These are phyloP conservation scores for Anticlea derivata DNA, from an alignment of 2,888 invertebrate species.

Conservation along the genomic window DNA sequence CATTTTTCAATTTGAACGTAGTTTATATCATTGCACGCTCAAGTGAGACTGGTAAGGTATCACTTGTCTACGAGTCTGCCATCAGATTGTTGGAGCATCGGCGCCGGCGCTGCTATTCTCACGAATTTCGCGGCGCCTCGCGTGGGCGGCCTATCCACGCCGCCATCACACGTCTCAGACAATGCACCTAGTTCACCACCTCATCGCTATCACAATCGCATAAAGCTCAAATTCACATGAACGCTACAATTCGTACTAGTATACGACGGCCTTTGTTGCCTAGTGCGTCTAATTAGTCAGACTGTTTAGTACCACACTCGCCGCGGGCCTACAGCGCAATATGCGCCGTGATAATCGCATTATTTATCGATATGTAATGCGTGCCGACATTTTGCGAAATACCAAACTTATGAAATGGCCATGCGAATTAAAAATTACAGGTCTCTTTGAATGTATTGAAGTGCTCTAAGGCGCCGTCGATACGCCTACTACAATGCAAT, in stretches of 20 bases:
- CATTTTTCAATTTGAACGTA: slow-evolving; percentile 34
- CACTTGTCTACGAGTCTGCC: slow-evolving; percentile 41
- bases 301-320: slow-evolving; percentile 75
- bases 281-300: slow-evolving; percentile 82
- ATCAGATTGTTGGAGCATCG: slow-evolving; percentile 54
- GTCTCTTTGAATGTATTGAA: slow-evolving; percentile 48
- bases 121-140: slow-evolving; percentile 77
- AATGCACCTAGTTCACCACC: slow-evolving; percentile 47
- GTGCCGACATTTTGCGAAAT: slow-evolving; percentile 36
- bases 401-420: slow-evolving; percentile 20
- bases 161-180: slow-evolving; percentile 71
- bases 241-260: slow-evolving; percentile 46
- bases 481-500: slow-evolving; percentile 68
- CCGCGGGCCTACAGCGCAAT: slow-evolving; percentile 64
- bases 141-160: slow-evolving; percentile 79
- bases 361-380: slow-evolving; percentile 63
- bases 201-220: slow-evolving; percentile 44
- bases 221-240: slow-evolving; percentile 48
- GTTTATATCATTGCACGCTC: slow-evolving; percentile 30
- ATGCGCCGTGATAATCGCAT: slow-evolving; percentile 69
- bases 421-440: slow-evolving; percentile 23
- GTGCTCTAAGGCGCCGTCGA: slow-evolving; percentile 60
- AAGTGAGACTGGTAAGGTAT: slow-evolving; percentile 31
- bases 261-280: slow-evolving; percentile 70
- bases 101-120: slow-evolving; percentile 75